These are phyloP conservation scores for Metalampra italica DNA, from an alignment of 2,888 invertebrate species.

Conservation along the genomic window DNA sequence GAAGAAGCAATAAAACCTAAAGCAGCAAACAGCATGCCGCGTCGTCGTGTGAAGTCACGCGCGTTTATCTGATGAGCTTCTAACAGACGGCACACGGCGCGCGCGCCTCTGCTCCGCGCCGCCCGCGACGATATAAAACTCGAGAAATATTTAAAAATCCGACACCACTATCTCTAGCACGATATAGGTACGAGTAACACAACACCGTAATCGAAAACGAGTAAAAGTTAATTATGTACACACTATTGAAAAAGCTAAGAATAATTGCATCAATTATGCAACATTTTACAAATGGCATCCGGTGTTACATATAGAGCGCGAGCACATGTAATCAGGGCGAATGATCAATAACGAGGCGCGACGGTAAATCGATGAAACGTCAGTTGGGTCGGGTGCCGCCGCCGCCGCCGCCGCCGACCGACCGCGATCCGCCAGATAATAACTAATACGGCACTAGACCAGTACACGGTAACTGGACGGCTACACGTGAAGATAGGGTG, in stretches of 20 bases:
- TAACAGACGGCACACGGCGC: conserved; percentile 19
- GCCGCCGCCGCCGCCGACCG: too few species aligned
- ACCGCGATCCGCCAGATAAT: conserved; percentile 44
- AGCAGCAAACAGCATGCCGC: conserved; percentile 23
- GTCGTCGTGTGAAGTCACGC: conserved; percentile 44
- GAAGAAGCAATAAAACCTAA: conserved; percentile 30
- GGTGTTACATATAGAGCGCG: conserved; percentile 31
- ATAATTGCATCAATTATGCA: conserved; percentile 38
- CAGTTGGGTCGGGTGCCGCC: conserved; percentile 26
- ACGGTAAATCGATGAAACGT: conserved; percentile 49
- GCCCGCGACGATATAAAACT: conserved; percentile 8
- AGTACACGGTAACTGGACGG: conserved; percentile 31
- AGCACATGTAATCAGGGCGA: conserved; percentile 41
- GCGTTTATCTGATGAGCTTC: conserved; percentile 43
- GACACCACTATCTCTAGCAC: conserved; percentile 1
- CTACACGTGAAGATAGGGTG: conserved; percentile 52
- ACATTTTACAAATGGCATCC: conserved; percentile 35
- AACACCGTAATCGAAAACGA: neutral
- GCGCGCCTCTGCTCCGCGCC: conserved; percentile 10
- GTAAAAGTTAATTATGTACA: conserved; percentile 3
- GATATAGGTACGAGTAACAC: neutral
- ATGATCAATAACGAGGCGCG: conserved; percentile 43
- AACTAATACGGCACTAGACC: conserved; percentile 47
- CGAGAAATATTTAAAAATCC: conserved; percentile 16
- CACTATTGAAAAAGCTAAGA: conserved; percentile 17